These are phyloP conservation scores for Bombus difficillimus DNA, from an alignment of 1,140 invertebrate genomes.

Conservation along the genomic window DNA sequence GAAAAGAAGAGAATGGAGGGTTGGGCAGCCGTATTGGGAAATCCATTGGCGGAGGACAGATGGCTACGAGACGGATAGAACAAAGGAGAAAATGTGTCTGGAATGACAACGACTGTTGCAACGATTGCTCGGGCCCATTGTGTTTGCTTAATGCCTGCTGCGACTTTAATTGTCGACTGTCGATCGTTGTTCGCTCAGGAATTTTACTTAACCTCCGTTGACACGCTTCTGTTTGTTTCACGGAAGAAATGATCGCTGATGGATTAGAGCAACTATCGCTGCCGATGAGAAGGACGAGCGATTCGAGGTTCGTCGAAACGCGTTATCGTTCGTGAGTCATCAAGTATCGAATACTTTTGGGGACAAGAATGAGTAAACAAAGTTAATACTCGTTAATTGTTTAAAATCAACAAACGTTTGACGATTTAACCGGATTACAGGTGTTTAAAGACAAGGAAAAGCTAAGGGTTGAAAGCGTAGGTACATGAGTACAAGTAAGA, in stretches of 20 bases:
- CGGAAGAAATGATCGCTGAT: background rate
- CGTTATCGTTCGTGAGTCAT: background rate
- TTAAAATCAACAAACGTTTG: background rate
- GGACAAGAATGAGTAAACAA: no score
- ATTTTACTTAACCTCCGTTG: slow-evolving; percentile 21
- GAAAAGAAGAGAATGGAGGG: slow-evolving; percentile 54
- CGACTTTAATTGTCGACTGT: slow-evolving; percentile 55
- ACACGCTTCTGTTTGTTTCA: slow-evolving; percentile 18
- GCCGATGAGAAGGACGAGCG: background rate
- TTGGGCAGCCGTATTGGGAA: slow-evolving; percentile 64
- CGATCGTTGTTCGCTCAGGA: slow-evolving; percentile 24
- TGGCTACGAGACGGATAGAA: slow-evolving; percentile 60
- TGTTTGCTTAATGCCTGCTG: slow-evolving; percentile 50
- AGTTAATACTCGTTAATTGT: no score
- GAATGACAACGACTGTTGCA: slow-evolving; percentile 64
- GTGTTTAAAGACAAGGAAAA: no score
- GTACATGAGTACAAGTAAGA: background rate
- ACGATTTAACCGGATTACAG: background rate
- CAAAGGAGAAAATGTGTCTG: slow-evolving; percentile 65
- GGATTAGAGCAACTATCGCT: background rate
- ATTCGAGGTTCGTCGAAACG: background rate
- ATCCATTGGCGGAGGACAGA: slow-evolving; percentile 57
- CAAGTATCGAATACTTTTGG: no score
- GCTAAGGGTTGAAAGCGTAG: background rate
- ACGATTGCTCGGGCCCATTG: slow-evolving; percentile 52